Conservation (phyloP, 2,888 invertebrate species). For the Crocallis elinguaria region DNA sequence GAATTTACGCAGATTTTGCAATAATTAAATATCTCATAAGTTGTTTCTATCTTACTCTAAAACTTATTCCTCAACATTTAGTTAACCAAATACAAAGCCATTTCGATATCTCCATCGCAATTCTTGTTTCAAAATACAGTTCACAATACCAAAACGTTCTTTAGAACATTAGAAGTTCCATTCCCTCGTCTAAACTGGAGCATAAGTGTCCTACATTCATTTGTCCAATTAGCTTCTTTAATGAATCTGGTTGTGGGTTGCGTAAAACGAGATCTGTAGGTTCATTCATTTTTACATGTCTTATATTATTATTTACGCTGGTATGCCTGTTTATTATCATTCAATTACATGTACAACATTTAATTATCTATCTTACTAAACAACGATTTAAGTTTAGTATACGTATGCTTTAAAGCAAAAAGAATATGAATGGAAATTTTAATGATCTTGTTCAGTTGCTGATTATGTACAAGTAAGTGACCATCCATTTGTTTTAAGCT, state of each 20-base stretch:
- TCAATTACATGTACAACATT: neutral
- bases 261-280: conserved; percentile 23
- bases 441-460: neutral
- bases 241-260: conserved; percentile 40
- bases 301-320: too few relatives aligned
- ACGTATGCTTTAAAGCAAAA: too few relatives aligned
- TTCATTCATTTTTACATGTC: conserved; percentile 28
- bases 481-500: conserved; percentile 18
- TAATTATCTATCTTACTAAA: neutral
- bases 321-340: neutral
- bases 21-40: neutral
- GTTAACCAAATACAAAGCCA: conserved; percentile 3
- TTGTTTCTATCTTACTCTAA: neutral
- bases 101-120: conserved; percentile 29
- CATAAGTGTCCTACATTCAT: conserved; percentile 45
- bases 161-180: conserved; percentile 43
- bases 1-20: neutral
- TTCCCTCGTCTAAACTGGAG: conserved; percentile 54
- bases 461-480: neutral
- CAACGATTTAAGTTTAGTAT: too few relatives aligned
- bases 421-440: too few relatives aligned
- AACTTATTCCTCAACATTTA: neutral
- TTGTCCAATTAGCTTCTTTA: conserved; percentile 51
- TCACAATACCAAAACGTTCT: conserved; percentile 51
- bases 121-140: conserved; percentile 41